A percentile compares a stretch with the other conserved stretches of the same genome.
Evolutionary conservation across 2,797 vertebrate genomes (phyloP).

Genomic region (Hylomyscus alleni): DNA sequence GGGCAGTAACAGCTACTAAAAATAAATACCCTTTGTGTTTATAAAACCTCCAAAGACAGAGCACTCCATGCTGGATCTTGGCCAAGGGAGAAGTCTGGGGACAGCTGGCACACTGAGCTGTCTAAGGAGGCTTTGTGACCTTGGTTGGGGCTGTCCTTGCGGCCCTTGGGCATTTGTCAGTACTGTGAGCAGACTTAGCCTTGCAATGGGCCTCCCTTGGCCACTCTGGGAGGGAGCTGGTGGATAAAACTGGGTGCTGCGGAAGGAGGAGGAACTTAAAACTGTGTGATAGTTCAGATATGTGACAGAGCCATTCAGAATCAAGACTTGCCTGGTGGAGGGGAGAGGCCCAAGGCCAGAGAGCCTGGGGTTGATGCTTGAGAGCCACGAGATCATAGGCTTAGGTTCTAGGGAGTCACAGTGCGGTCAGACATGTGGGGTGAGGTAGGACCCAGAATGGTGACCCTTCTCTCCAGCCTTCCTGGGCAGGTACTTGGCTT

Average conservation of each 20-base stretch:
- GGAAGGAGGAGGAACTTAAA: neutral
- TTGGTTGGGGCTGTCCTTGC: neutral
- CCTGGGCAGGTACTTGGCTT: neutral
- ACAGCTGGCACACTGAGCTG: neutral
- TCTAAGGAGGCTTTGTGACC: neutral
- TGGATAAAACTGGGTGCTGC: fast-evolving
- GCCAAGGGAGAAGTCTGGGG: fast-evolving
- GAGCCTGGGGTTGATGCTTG: neutral
- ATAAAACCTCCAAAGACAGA: neutral
- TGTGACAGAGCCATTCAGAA: neutral
- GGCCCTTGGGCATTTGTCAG: neutral
- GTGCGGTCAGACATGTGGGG: fast-evolving
- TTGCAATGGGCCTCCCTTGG: fast-evolving
- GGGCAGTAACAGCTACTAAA: conserved; percentile 17
- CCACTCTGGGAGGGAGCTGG: fast-evolving
- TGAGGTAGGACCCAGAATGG: neutral
- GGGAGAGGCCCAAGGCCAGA: neutral
- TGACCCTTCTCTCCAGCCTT: neutral
- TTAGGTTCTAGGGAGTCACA: neutral
- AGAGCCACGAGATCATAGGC: too few species aligned
- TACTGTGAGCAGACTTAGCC: neutral
- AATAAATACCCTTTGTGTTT: neutral
- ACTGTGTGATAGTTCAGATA: neutral
- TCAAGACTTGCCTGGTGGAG: neutral
- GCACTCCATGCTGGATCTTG: neutral